Conservation (phyloP, 2,113 vertebrate genomes). For the Paradoxurus hermaphroditus region DNA sequence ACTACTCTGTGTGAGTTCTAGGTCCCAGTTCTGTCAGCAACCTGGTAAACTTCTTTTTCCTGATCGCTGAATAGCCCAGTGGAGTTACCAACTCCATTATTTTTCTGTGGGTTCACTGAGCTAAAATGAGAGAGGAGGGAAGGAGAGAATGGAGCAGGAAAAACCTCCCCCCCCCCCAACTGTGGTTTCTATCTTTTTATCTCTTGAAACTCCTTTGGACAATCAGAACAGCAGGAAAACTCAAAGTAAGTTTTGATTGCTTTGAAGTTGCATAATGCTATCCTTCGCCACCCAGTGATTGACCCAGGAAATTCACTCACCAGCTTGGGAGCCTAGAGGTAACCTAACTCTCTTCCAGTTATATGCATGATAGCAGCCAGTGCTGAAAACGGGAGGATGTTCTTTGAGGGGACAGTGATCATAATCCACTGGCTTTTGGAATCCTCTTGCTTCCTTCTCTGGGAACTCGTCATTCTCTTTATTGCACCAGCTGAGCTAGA, state of each 20-base stretch:
- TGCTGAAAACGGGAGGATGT: neutral
- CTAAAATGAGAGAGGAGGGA: neutral
- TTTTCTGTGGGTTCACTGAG: neutral
- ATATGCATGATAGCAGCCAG: too few relatives aligned
- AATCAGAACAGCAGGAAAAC: neutral
- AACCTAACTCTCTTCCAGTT: neutral
- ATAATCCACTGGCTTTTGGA: neutral
- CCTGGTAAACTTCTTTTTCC: neutral
- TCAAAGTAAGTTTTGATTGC: neutral
- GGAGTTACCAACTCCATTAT: neutral
- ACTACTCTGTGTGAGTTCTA: neutral
- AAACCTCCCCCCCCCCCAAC: rapidly evolving
- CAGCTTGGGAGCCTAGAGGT: too few relatives aligned
- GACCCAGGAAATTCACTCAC: neutral
- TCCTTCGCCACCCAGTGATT: neutral
- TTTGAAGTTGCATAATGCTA: neutral
- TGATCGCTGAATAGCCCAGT: neutral
- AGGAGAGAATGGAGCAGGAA: neutral
- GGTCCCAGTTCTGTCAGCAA: neutral
- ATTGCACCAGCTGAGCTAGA: neutral
- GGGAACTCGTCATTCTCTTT: neutral
- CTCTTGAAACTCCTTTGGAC: neutral
- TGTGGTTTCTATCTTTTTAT: neutral
- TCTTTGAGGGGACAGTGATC: neutral
- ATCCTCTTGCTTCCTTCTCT: neutral